A percentile compares a stretch with the other conserved stretches of the same genome.
phyloP scores from a whole-genome alignment of 2,797 vertebrate genomes.

The Melanotaenia boesemani region DNA sequence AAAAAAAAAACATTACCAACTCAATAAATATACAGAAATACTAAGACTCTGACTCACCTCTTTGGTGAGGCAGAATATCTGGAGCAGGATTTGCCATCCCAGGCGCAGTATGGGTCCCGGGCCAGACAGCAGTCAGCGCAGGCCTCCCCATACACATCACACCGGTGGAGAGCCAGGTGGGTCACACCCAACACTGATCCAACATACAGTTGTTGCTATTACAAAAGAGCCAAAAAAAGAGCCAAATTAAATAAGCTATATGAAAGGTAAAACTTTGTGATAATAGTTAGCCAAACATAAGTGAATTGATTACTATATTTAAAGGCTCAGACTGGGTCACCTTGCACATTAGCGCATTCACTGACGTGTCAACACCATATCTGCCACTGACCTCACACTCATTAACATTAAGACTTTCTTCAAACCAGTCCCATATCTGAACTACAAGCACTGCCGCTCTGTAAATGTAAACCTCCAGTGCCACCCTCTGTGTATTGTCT shows the following conservation, averaged over 20 bases:
- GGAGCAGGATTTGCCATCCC: conserved; percentile 97
- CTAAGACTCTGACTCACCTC: conserved; percentile 81
- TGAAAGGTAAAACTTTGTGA: neutral
- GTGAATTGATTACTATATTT: neutral
- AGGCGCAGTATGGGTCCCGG: conserved; percentile 97
- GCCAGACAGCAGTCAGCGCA: conserved; percentile 98
- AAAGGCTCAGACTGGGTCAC: neutral
- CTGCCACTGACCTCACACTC: neutral
- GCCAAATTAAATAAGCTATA: neutral
- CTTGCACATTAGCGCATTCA: neutral
- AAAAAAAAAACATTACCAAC: no score
- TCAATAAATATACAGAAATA: no score
- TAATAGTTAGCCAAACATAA: neutral
- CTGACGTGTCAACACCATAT: neutral
- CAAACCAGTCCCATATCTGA: neutral
- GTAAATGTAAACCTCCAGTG: neutral
- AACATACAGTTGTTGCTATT: conserved; percentile 97
- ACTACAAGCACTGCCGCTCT: neutral
- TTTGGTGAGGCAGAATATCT: conserved; percentile 97
- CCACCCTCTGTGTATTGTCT: no score
- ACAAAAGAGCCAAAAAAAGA: conserved; percentile 20
- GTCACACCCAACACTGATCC: conserved; percentile 93
- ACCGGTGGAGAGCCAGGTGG: conserved; percentile 96
- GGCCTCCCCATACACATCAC: conserved; percentile 93
- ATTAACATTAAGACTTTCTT: neutral